phyloP scores from a whole-genome alignment of 2,113 vertebrate genomes.

The Hippocampus abdominalis region DNA sequence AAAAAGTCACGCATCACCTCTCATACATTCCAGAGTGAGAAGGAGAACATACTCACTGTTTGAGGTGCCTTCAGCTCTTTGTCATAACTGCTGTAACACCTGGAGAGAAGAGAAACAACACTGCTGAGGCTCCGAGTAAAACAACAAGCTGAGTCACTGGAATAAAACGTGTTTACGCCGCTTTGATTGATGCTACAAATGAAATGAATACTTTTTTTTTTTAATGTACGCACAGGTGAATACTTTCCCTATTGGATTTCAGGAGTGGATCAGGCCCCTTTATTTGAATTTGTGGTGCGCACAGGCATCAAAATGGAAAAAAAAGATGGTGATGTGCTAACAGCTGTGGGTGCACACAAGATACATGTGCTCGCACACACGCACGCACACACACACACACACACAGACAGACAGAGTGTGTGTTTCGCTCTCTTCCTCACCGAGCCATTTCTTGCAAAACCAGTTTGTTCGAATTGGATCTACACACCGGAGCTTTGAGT shows the following conservation, averaged over 20 bases:
- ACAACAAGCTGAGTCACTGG: slow-evolving; percentile 25
- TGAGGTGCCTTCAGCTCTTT: slow-evolving; percentile 82
- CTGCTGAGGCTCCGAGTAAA: slow-evolving; percentile 41
- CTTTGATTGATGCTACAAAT: slow-evolving; percentile 23
- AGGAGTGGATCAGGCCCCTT: slow-evolving; percentile 21
- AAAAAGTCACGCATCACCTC: slow-evolving; percentile 12
- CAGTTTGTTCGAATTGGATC: slow-evolving; percentile 76
- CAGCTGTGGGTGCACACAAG: slow-evolving; percentile 47
- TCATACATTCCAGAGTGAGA: slow-evolving; percentile 7
- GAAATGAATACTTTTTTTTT: slow-evolving; percentile 13
- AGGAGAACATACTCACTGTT: slow-evolving; percentile 75
- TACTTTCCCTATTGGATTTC: slow-evolving; percentile 17
- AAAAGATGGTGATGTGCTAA: slow-evolving; percentile 47
- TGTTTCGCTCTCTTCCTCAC: slow-evolving; percentile 50
- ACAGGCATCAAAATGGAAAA: slow-evolving; percentile 57
- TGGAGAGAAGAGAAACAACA: slow-evolving; percentile 64
- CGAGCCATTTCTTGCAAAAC: slow-evolving; percentile 70
- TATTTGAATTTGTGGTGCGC: slow-evolving; percentile 25
- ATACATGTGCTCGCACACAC: slow-evolving; percentile 14
- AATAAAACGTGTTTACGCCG: slow-evolving; percentile 11
- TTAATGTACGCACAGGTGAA: not conserved
- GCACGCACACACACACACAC: not conserved
- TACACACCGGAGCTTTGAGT: slow-evolving; percentile 70
- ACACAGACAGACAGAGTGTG: slow-evolving; percentile 23
- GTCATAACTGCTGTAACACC: slow-evolving; percentile 84